phyloP scores from a whole-genome alignment of 2,113 vertebrate species.

The Passer montanus region DNA sequence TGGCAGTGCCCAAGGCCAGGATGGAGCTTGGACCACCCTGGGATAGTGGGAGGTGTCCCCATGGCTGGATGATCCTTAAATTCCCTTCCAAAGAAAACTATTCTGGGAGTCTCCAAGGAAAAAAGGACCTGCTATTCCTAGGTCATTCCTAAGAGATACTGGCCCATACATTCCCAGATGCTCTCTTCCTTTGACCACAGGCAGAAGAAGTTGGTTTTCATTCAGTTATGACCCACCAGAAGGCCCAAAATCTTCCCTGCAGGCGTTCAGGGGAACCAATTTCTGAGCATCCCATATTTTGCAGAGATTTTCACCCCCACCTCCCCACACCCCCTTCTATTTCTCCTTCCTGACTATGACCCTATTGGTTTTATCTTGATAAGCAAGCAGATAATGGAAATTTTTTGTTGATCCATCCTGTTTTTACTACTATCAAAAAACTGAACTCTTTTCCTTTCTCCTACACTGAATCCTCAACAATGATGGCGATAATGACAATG shows the following conservation, averaged over 20 bases:
- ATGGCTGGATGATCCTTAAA: not conserved
- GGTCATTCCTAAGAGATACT: fast-evolving
- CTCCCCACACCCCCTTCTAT: fast-evolving
- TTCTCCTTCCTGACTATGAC: not conserved
- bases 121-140: not conserved
- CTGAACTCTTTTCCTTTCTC: not conserved
- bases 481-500: too few relatives aligned
- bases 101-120: not conserved
- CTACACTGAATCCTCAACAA: not conserved
- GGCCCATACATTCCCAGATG: not conserved
- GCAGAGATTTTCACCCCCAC: too few relatives aligned
- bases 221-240: fast-evolving
- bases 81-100: not conserved
- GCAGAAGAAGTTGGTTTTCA: not conserved
- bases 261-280: fast-evolving
- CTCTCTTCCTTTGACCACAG: not conserved
- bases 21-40: fast-evolving
- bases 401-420: not conserved
- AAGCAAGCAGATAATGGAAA: not conserved
- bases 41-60: fast-evolving
- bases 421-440: fast-evolving
- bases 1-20: not conserved
- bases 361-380: not conserved
- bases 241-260: fast-evolving
- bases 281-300: fast-evolving